Percentiles rank a stretch among this genome's conserved stretches.
Conservation (phyloP, 2,888 invertebrate species). For the Lobophora halterata region DNA sequence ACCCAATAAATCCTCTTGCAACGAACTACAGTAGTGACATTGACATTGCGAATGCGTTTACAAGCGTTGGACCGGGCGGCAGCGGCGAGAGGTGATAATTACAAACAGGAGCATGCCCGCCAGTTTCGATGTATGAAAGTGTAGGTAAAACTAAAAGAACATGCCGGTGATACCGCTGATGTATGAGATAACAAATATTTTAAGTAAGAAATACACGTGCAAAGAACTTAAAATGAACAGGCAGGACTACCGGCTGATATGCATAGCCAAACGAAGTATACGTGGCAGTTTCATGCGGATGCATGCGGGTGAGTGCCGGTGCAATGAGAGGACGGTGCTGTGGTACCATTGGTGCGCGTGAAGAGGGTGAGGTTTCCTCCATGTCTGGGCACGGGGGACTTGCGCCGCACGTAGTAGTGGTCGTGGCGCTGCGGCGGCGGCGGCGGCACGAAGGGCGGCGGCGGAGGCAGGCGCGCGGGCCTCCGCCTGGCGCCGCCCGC, state of each 20-base stretch:
- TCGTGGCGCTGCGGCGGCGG: conserved; percentile 73
- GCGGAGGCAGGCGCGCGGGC: conserved; percentile 72
- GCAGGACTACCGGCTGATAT: conserved; percentile 20
- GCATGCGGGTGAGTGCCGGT: conserved; percentile 21
- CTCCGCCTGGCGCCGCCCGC: conserved; percentile 76
- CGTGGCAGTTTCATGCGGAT: conserved; percentile 15
- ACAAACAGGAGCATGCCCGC: conserved; percentile 10
- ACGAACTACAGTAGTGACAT: conserved; percentile 46
- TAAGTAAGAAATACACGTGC: conserved; percentile 18
- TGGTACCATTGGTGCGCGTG: conserved; percentile 71
- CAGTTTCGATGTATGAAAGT: conserved; percentile 14
- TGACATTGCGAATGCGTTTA: conserved; percentile 54
- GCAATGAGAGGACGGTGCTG: conserved; percentile 32
- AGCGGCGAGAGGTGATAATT: conserved; percentile 18
- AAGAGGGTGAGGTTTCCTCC: conserved; percentile 70
- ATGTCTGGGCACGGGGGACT: conserved; percentile 72
- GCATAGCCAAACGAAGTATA: conserved; percentile 16
- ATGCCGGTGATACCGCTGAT: conserved; percentile 6
- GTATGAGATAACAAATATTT: conserved; percentile 8
- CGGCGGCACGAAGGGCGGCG: conserved; percentile 74
- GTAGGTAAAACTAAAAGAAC: conserved; percentile 3
- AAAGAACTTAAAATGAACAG: conserved; percentile 16
- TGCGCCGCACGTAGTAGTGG: conserved; percentile 77
- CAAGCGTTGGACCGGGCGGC: conserved; percentile 33
- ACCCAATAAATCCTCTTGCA: conserved; percentile 29